phyloP scores from a whole-genome alignment of 2,113 vertebrate species.

The Mesitornis unicolor region DNA sequence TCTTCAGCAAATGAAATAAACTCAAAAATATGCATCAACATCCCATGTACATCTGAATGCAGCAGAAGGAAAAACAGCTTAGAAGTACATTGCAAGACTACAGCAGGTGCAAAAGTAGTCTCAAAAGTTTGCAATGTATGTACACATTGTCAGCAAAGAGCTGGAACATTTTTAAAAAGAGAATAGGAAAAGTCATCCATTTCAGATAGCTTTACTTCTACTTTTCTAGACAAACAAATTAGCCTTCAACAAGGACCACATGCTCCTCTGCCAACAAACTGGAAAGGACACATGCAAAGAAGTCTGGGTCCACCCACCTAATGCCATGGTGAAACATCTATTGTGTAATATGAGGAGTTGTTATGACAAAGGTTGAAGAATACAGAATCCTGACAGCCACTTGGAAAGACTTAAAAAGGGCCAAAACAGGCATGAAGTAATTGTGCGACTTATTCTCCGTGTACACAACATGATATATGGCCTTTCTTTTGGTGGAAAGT shows the following conservation, averaged over 20 bases:
- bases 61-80: not conserved
- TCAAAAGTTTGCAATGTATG: not conserved
- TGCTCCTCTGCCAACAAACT: not conserved
- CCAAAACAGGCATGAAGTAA: not conserved
- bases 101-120: not conserved
- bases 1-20: not conserved
- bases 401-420: not conserved
- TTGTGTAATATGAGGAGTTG: not conserved
- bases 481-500: not conserved
- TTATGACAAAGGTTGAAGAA: not conserved
- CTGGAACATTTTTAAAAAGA: not conserved
- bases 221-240: not conserved
- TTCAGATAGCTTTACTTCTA: not conserved
- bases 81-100: not conserved
- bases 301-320: not conserved
- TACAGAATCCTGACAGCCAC: not conserved
- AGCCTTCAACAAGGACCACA: not conserved
- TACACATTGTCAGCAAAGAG: not conserved
- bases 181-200: not conserved
- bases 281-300: not conserved
- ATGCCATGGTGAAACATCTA: not conserved
- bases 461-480: fast-evolving
- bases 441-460: not conserved
- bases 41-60: not conserved
- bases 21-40: not conserved